These are phyloP conservation scores for Hucho hucho DNA, from an alignment of 2,113 vertebrate genomes.

Conservation along the genomic window DNA sequence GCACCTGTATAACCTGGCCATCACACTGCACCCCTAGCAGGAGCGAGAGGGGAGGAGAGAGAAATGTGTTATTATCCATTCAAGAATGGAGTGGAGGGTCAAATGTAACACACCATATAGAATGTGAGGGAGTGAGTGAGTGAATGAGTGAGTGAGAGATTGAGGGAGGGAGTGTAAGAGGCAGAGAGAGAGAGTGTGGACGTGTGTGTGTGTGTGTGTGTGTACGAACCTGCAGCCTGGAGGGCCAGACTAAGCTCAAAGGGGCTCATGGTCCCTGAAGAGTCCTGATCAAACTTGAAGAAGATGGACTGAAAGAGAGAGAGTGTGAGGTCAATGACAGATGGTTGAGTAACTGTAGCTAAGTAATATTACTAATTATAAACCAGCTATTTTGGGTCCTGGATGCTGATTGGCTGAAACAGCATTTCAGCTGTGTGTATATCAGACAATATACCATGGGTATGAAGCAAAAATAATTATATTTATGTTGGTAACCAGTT, in stretches of 20 bases:
- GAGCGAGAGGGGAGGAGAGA: not conserved
- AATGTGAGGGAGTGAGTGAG: no score
- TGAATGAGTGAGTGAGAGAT: not conserved
- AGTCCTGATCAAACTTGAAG: conserved; percentile 71
- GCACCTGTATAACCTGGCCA: conserved; percentile 55
- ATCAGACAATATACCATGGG: no score
- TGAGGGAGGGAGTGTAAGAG: not conserved
- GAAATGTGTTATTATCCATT: not conserved
- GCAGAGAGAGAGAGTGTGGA: no score
- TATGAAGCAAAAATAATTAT: no score
- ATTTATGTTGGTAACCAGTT: no score
- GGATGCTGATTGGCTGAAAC: no score
- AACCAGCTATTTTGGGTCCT: no score
- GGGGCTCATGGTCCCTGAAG: conserved; percentile 73
- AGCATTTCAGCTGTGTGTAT: no score
- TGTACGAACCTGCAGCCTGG: conserved; percentile 62
- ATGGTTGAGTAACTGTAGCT: no score
- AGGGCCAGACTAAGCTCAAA: conserved; percentile 72
- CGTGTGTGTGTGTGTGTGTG: no score
- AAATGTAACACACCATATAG: no score
- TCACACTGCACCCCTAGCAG: conserved; percentile 70
- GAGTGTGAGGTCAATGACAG: not conserved
- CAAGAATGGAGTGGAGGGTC: no score
- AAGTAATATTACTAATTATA: not conserved
- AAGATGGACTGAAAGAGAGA: conserved; percentile 61